A percentile compares a stretch with the other conserved stretches of the same genome.
Conservation (phyloP, 2,888 invertebrate species). For the Coecobrya sp. region DNA sequence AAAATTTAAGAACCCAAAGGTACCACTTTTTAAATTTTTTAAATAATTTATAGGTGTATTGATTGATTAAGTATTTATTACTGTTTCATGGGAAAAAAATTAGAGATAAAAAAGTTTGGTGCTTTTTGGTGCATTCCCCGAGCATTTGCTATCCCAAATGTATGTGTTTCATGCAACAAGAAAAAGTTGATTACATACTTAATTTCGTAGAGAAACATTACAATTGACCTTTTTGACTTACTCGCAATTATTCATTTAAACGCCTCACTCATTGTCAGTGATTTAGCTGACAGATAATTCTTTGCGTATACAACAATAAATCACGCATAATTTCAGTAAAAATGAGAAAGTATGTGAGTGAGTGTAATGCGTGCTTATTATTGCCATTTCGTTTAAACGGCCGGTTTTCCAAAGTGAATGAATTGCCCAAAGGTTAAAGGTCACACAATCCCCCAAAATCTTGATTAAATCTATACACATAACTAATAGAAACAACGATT, state of each 20-base stretch:
- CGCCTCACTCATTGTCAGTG: neutral
- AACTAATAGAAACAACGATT: neutral
- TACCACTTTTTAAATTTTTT: too few relatives aligned
- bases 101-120: too few relatives aligned
- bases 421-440: constrained; percentile 6
- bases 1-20: constrained; percentile 86
- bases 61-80: too few relatives aligned
- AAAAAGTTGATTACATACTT: too few relatives aligned
- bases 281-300: neutral
- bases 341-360: neutral
- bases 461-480: too few relatives aligned
- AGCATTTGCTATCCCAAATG: too few relatives aligned
- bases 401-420: neutral
- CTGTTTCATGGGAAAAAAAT: too few relatives aligned
- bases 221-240: neutral
- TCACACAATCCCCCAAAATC: neutral
- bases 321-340: neutral
- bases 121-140: too few relatives aligned
- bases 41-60: too few relatives aligned
- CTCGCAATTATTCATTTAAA: neutral
- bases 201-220: neutral
- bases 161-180: too few relatives aligned
- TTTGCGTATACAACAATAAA: neutral
- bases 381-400: neutral
- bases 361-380: too few relatives aligned